These are phyloP conservation scores for Oncorhynchus keta DNA, from an alignment of 2,113 vertebrate genomes.

Conservation along the genomic window DNA sequence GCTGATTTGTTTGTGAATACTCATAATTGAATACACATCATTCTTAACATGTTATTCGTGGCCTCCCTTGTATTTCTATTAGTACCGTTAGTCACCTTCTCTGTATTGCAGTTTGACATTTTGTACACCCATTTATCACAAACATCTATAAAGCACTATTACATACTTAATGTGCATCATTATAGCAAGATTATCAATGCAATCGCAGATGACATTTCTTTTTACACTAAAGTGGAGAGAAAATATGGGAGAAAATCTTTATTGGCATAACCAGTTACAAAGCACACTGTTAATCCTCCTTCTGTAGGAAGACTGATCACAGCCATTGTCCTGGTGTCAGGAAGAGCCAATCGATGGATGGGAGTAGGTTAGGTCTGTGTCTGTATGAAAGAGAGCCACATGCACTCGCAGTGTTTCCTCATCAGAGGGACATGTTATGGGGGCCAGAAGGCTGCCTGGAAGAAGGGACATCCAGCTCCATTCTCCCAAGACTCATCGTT, in stretches of 20 bases:
- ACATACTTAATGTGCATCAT: no score
- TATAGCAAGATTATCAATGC: no score
- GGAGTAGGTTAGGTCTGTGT: not conserved
- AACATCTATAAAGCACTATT: no score
- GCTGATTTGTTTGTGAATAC: no score
- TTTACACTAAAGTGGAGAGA: not conserved
- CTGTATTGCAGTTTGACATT: no score
- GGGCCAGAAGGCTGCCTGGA: not conserved
- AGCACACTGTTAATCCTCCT: not conserved
- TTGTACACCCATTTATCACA: no score
- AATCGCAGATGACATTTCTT: not conserved
- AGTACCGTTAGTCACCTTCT: no score
- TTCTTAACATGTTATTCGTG: no score
- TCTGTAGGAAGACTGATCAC: not conserved
- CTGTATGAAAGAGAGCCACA: not conserved
- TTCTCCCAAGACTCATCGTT: not conserved
- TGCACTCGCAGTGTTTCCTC: not conserved
- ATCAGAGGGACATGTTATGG: not conserved
- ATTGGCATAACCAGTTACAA: not conserved
- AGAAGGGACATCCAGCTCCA: not conserved
- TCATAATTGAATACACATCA: no score
- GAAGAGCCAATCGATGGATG: not conserved
- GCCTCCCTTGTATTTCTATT: no score
- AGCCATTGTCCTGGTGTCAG: conserved; percentile 5
- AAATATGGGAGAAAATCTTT: not conserved